Base-by-base conservation (phyloP, 2,113 vertebrate genomes). In the Cavia aperea region DNA sequence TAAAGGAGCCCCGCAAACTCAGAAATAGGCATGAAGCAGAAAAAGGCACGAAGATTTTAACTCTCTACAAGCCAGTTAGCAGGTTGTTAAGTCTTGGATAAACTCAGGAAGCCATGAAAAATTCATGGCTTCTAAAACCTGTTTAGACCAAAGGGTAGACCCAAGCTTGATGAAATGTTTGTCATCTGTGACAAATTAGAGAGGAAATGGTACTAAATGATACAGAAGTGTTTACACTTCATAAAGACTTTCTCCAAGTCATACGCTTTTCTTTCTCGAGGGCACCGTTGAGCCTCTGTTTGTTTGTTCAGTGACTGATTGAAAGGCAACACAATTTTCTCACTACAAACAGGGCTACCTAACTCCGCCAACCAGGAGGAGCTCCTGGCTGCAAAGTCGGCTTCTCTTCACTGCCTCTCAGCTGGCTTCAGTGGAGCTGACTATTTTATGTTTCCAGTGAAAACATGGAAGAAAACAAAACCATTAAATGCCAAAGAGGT, bases 401-500 rank as follows among this genome's bases (percentile, higher is more conserved):
- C 43, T 72, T 4, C 36, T 81, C 68, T 43, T 13, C 11, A 21
- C 36, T 9, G 51, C 65, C 49, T 81, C 0, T 0, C 24, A 21
- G n/a, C 26, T 9, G 5, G 29, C 54, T 81, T 90, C 10, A 11
- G 33, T 43, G 21, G 18, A 63, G 75, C 56, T 58, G 56, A 82
- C 46, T 66, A 5, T 7, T 82, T 83, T 79, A 31, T 15, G 4
- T 93, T 60, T 91, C 86, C 70, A 65, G 72, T 36, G 75, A 93
- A 96, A 94, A 63, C 84, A 65, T 0, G 54, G 77, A 91, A 7
- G 88, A 87, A 93, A 95, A 70, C 66, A 93, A 58, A 94, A 70
- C 29, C 16, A 39, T 66, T 49, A 90, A 88, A 93, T 90, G 88
- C 95, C 95, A 86, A 82, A 81, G 51, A 93, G 88, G 75, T 70